A percentile compares a stretch with the other conserved stretches of the same genome.
These are phyloP conservation scores for Drosophila varians DNA, from an alignment of 1,140 invertebrate species.

Conservation along the genomic window DNA sequence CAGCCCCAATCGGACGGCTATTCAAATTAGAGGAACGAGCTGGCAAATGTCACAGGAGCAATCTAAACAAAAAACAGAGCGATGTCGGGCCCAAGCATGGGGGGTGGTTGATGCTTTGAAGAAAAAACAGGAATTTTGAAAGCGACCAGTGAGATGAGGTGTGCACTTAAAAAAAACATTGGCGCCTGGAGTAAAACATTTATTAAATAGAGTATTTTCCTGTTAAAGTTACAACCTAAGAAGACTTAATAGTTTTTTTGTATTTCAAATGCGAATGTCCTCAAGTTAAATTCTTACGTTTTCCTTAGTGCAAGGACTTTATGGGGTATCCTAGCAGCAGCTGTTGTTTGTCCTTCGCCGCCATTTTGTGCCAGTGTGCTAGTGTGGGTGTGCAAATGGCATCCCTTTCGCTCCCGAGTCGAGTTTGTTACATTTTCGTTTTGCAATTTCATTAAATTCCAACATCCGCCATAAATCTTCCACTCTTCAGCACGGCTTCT, in stretches of 20 bases:
- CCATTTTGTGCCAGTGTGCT: slow-evolving; percentile 70
- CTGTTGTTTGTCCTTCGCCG: slow-evolving; percentile 79
- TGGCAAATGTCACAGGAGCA: slow-evolving; percentile 36
- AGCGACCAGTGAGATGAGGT: neutral
- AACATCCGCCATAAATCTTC: slow-evolving; percentile 83
- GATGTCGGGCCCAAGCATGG: slow-evolving; percentile 16
- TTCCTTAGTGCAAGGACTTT: neutral
- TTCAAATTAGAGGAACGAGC: slow-evolving; percentile 57
- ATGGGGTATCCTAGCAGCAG: slow-evolving; percentile 52
- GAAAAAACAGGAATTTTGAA: slow-evolving; percentile 30
- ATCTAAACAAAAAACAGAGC: slow-evolving; percentile 35
- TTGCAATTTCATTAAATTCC: slow-evolving; percentile 83
- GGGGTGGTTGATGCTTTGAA: slow-evolving; percentile 41
- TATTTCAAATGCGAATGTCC: neutral
- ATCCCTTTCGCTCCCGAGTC: slow-evolving; percentile 30
- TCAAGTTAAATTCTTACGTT: neutral
- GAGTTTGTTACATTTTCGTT: slow-evolving; percentile 80
- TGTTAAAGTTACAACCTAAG: too few species aligned
- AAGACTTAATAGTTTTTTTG: neutral
- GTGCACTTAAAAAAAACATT: neutral
- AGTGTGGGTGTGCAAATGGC: slow-evolving; percentile 28
- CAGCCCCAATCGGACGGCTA: slow-evolving; percentile 30
- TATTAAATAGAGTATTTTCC: too few species aligned
- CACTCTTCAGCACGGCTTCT: slow-evolving; percentile 80
- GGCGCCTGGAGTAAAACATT: too few species aligned